Percentiles rank a stretch among this genome's conserved stretches.
Conservation (phyloP, 2,113 vertebrate species). For the Pterocles orientalis region DNA sequence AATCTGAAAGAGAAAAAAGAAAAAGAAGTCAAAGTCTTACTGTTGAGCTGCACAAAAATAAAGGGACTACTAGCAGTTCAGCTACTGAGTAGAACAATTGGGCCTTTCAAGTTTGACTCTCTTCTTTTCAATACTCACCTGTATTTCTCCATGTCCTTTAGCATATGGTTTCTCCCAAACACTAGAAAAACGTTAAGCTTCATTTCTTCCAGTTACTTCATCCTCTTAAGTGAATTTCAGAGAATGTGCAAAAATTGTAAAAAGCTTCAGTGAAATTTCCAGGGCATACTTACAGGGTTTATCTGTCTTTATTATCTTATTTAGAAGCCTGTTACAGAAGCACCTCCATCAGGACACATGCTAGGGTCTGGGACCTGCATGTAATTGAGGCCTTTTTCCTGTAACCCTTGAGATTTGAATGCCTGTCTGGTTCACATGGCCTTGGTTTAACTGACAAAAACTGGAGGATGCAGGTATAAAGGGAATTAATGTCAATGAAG, state of each 20-base stretch:
- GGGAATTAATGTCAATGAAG: neutral
- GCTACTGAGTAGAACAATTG: fast-evolving
- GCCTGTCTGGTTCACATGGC: neutral
- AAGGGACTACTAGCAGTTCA: neutral
- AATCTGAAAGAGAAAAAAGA: neutral
- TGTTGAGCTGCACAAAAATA: neutral
- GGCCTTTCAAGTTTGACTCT: neutral
- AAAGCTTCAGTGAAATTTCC: neutral
- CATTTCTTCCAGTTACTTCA: neutral
- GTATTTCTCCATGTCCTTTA: neutral
- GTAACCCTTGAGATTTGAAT: neutral
- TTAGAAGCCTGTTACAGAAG: neutral
- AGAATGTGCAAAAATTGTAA: neutral
- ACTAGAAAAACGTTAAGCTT: neutral
- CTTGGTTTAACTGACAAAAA: neutral
- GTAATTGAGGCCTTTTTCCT: neutral
- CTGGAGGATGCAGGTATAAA: neutral
- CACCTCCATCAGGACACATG: fast-evolving
- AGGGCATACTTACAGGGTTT: neutral
- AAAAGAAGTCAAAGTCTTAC: neutral
- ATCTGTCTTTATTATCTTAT: neutral
- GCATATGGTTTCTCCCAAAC: neutral
- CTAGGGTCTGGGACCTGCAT: neutral
- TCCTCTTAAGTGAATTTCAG: neutral
- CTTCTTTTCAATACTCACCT: neutral